A percentile compares a stretch with the other conserved stretches of the same genome.
These are phyloP conservation scores for Mesorhabditis sp. DNA, from an alignment of 2,888 invertebrate genomes.

Conservation along the genomic window DNA sequence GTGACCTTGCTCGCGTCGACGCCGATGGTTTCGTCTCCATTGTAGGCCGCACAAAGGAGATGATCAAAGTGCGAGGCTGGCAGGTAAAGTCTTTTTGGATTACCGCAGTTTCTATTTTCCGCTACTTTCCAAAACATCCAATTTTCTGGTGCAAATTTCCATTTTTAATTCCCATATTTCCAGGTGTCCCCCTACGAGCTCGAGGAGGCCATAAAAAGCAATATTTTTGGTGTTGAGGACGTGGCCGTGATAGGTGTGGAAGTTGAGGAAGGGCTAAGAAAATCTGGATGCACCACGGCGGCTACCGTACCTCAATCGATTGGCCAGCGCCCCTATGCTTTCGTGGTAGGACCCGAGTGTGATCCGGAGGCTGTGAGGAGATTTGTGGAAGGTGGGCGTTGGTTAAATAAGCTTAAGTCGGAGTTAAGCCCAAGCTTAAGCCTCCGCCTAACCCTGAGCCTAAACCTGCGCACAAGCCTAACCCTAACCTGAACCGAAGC, in stretches of 20 bases:
- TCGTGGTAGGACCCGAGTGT: conserved; percentile 20
- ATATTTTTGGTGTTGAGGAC: conserved; percentile 20
- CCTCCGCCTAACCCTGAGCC: too few relatives aligned
- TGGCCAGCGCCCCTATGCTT: conserved; percentile 21
- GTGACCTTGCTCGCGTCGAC: conserved; percentile 21
- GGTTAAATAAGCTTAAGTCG: too few relatives aligned
- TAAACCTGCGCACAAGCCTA: too few relatives aligned
- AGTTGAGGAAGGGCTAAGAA: not conserved
- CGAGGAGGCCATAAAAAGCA: conserved; percentile 24
- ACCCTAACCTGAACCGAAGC: too few relatives aligned
- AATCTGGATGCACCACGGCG: not conserved
- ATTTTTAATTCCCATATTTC: not conserved
- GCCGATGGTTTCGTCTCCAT: conserved; percentile 17
- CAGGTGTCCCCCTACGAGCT: conserved; percentile 35
- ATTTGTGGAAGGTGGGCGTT: conserved; percentile 21
- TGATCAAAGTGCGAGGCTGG: conserved; percentile 39
- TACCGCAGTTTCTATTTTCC: too few relatives aligned
- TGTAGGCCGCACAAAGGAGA: conserved; percentile 35
- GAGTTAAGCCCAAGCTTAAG: too few relatives aligned
- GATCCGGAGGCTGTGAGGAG: conserved; percentile 17
- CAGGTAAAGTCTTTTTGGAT: conserved; percentile 17
- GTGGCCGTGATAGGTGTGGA: conserved; percentile 25
- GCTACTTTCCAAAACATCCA: not conserved
- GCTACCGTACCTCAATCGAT: conserved; percentile 7
- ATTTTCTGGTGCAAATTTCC: not conserved